Conservation (phyloP, 2,888 invertebrate species). For the Dichetophora obliterata region DNA sequence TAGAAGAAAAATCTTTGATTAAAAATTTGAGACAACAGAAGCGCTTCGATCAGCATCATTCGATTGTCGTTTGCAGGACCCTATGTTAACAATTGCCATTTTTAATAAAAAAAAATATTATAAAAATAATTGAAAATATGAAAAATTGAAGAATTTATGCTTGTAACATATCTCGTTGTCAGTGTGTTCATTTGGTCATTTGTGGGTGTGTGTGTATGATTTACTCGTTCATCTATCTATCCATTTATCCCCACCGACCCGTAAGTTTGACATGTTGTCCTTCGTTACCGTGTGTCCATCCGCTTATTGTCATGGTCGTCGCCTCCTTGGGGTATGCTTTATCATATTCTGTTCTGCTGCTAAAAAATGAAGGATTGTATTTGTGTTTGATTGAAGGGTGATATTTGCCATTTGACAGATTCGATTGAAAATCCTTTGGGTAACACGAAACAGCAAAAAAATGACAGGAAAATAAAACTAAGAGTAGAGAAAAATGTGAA, state of each 20-base stretch:
- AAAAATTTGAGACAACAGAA: neutral
- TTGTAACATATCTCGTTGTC: constrained; percentile 22
- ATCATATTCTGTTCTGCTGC: neutral
- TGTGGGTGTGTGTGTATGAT: neutral
- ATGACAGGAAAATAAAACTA: neutral
- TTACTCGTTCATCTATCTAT: neutral
- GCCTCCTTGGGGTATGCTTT: constrained; percentile 21
- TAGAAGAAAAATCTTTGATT: no score
- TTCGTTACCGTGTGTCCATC: constrained; percentile 36
- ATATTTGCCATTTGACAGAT: constrained; percentile 61
- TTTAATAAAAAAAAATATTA: constrained; percentile 42
- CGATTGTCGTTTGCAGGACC: neutral
- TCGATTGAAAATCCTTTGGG: constrained; percentile 58
- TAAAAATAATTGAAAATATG: constrained; percentile 49
- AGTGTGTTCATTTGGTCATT: neutral
- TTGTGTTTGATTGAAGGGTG: constrained; percentile 58
- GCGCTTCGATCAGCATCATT: neutral
- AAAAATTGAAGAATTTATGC: constrained; percentile 41
- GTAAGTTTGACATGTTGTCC: constrained; percentile 32
- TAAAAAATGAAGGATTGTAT: constrained; percentile 46
- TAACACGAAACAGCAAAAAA: constrained; percentile 38
- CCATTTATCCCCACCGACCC: neutral
- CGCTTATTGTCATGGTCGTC: constrained; percentile 4
- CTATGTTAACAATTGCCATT: neutral
- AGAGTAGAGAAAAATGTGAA: constrained; percentile 23